Percentiles rank a stretch among this genome's conserved stretches.
Evolutionary conservation across 2,113 vertebrate genomes (phyloP).

Genomic region (Ramphastos sulfuratus): DNA sequence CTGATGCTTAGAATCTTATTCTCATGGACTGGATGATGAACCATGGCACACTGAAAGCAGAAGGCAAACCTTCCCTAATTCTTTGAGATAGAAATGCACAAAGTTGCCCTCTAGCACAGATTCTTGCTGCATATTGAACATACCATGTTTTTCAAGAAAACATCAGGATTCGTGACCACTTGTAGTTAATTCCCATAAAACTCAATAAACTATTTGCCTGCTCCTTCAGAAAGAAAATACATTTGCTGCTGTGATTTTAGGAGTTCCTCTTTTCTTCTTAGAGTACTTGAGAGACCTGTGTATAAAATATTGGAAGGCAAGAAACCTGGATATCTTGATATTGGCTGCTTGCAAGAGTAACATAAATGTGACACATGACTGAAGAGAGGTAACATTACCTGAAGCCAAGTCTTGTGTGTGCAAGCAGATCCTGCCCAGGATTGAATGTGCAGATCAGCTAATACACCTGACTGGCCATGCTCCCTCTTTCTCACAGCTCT

Average conservation of each 20-base stretch:
- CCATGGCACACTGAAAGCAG: neutral
- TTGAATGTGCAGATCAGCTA: neutral
- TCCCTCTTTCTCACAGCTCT: neutral
- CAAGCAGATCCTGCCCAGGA: neutral
- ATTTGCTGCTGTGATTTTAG: neutral
- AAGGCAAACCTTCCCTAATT: neutral
- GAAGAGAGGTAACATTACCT: neutral
- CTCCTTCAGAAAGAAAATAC: neutral
- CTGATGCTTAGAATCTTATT: fast-evolving
- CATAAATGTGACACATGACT: neutral
- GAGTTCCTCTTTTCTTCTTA: neutral
- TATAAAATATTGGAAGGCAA: neutral
- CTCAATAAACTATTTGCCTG: neutral
- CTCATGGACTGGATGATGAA: neutral
- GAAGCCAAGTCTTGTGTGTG: neutral
- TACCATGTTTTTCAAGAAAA: neutral
- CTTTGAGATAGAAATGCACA: neutral
- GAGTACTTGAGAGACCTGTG: neutral
- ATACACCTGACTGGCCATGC: neutral
- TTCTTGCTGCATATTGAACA: neutral
- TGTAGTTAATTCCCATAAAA: neutral
- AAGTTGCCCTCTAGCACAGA: neutral
- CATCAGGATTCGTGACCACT: neutral
- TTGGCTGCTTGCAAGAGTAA: neutral
- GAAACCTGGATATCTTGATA: neutral